Conservation (phyloP, 1,140 invertebrate genomes). For the Hyposmocoma kahamanoa region DNA sequence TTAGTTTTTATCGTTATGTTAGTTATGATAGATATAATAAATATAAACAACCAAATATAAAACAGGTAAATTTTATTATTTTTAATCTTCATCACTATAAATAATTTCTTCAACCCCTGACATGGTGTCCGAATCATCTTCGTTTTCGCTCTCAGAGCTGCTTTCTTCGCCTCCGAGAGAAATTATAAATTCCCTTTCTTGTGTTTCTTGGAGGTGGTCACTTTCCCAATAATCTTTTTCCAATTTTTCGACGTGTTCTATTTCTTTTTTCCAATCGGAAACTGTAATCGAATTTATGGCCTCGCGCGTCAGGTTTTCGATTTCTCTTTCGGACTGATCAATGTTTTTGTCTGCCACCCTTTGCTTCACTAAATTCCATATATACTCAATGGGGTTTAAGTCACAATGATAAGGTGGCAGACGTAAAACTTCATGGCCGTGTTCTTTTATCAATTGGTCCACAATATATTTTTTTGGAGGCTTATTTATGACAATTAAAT, state of each 20-base stretch:
- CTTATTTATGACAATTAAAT: constrained; percentile 13
- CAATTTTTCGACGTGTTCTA: constrained; percentile 13
- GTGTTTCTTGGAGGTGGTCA: not conserved
- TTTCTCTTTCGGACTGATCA: constrained; percentile 16
- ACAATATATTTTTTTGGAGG: constrained; percentile 18
- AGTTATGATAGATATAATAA: no score
- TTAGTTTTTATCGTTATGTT: no score
- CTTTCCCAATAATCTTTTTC: not conserved
- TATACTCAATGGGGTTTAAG: constrained; percentile 21
- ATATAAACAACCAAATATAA: no score
- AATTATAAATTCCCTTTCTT: not conserved
- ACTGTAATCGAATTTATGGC: constrained; percentile 17
- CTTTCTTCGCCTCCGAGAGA: not conserved
- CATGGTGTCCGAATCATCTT: not conserved
- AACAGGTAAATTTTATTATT: not conserved
- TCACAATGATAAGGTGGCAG: constrained; percentile 20
- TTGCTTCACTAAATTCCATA: constrained; percentile 22
- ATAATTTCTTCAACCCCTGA: no score
- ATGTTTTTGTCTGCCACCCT: constrained; percentile 23
- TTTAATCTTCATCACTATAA: constrained; percentile 9
- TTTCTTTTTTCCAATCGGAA: constrained; percentile 22
- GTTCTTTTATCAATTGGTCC: constrained; percentile 13
- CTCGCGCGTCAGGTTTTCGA: constrained; percentile 16
- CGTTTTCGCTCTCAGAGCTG: not conserved
- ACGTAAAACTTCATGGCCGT: constrained; percentile 23